Evolutionary conservation across 1,140 invertebrate genomes (phyloP), one percentile per base, ranked within the genome.

Genomic region (Mesaphorura yosii): DNA sequence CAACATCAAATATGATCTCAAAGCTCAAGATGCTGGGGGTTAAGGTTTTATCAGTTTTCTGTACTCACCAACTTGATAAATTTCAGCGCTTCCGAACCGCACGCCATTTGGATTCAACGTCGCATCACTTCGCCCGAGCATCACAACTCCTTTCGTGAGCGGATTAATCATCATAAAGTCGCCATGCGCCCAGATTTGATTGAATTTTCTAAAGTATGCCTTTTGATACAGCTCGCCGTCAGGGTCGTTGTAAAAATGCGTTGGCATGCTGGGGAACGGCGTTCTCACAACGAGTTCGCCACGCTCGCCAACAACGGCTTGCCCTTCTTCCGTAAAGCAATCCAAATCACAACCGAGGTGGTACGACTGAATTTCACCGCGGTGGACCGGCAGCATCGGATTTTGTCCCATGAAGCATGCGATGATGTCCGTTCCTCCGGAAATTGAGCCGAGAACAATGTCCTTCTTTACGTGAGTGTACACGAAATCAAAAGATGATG

Each of bases 31-130:
- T 37, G 40, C 23, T 42, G 40, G 17, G 10, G 17, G n/a, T n/a
- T 10, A 37, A 12, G 12, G 12, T 17, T 17, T 12, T 12, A 12
- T 12, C 17, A 12, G 12, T 37, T 37, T 37, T 17, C 25, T 38
- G 19, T 41, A 37, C 59, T 61, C 63, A 75, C 75, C 72, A 53
- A 78, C 69, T 64, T 73, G 70, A 59, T 80, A 80, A 51, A 80
- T 77, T 68, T 80, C 78, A 17, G 77, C 73, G 64, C 74, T 77
- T 22, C 78, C 78, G 69, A 80, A 79, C 25, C 78, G 63, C 3
- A 79, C 76, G 29, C 78, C 78, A 68, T 73, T 76, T 22, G 77
- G 76, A 67, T 80, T 80, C n/a, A 80, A 62, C 1, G 76, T 78
- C 0, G 75, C 76, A 68, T 80, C 78, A 68, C 54, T 53, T n/a